Evolutionary conservation across 2,113 vertebrate species (phyloP).

Genomic region (Cettia cetti): DNA sequence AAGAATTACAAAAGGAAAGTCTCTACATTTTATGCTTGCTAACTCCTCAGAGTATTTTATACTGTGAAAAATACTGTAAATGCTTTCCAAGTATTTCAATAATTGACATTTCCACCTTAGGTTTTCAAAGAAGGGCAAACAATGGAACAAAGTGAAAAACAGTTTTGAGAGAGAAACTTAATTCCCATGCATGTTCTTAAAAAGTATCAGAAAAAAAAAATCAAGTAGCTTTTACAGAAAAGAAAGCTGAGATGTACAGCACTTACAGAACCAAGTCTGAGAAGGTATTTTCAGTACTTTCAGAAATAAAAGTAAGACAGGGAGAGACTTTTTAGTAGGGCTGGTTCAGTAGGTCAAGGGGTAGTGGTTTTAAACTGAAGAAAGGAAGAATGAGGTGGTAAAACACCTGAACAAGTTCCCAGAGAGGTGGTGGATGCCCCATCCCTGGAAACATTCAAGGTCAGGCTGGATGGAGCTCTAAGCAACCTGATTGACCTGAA

Average conservation of each 20-base stretch:
- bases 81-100: not conserved
- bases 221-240: not conserved
- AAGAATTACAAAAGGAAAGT: not conserved
- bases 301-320: not conserved
- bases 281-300: not conserved
- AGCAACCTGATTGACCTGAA: not conserved
- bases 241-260: not conserved
- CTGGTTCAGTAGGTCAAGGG: not conserved
- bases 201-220: not conserved
- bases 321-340: not conserved
- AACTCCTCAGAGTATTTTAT: not conserved
- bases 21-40: not conserved
- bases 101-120: not conserved
- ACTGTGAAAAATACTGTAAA: not conserved
- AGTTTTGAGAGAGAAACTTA: not conserved
- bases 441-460: not conserved
- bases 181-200: not conserved
- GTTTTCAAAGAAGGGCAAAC: not conserved
- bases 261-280: not conserved
- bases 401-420: not conserved
- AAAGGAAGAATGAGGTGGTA: not conserved
- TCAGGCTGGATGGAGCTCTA: not conserved
- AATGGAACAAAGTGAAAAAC: not conserved
- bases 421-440: not conserved
- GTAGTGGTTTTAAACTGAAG: not conserved